These are phyloP conservation scores for Piscicola geometra DNA, from an alignment of 2,888 invertebrate species.

Conservation along the genomic window DNA sequence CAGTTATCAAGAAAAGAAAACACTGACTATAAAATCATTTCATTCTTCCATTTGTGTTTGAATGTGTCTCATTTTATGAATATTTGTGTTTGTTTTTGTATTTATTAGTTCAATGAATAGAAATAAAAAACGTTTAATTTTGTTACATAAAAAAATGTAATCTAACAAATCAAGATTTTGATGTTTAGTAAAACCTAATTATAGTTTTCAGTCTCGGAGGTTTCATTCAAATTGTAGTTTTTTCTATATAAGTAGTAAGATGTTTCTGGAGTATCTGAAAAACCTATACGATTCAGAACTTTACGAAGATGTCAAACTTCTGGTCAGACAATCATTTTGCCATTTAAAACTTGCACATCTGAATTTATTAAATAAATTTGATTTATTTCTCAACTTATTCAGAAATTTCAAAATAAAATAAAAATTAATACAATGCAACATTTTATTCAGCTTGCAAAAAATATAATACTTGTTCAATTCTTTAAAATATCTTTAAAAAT, in stretches of 20 bases:
- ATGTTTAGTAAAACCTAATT: too few species aligned
- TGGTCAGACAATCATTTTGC: slow-evolving; percentile 55
- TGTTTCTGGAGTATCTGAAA: slow-evolving; percentile 63
- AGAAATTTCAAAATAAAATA: neutral
- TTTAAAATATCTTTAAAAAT: too few species aligned
- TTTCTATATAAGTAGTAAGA: too few species aligned
- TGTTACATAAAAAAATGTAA: too few species aligned
- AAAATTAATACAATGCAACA: neutral
- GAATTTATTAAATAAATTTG: neutral
- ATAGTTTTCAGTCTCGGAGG: too few species aligned
- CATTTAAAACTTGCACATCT: neutral
- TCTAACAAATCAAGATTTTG: too few species aligned
- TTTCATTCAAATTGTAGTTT: too few species aligned
- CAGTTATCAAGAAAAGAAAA: slow-evolving; percentile 36
- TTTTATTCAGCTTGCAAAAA: neutral
- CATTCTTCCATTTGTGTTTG: neutral
- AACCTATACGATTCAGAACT: slow-evolving; percentile 67
- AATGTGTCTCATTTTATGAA: too few species aligned
- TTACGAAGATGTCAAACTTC: slow-evolving; percentile 67
- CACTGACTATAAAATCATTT: slow-evolving; percentile 20
- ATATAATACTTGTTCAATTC: too few species aligned
- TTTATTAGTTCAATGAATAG: too few species aligned
- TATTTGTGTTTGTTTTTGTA: too few species aligned
- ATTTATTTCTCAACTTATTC: neutral
- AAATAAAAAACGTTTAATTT: too few species aligned